Conservation (phyloP, 2,797 vertebrate genomes). For the Varecia variegata region DNA sequence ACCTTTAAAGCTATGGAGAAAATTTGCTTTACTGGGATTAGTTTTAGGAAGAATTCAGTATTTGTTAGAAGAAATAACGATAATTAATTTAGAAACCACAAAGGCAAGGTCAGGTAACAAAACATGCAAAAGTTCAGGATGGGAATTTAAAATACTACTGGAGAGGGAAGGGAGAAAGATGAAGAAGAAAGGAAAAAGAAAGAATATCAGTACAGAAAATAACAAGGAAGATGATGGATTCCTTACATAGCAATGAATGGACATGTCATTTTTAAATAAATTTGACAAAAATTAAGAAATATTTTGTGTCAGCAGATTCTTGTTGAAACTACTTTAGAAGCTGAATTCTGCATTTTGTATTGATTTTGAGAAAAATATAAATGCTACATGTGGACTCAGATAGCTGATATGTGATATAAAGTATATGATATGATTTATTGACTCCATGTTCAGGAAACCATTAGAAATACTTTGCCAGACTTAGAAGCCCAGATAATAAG, state of each 20-base stretch:
- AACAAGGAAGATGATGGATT: not conserved
- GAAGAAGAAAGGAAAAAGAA: not conserved
- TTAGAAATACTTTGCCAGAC: not conserved
- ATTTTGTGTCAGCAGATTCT: not conserved
- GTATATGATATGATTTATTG: not conserved
- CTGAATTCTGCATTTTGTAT: not conserved
- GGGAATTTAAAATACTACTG: not conserved
- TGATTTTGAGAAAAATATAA: constrained; percentile 6
- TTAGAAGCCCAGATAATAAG: not conserved
- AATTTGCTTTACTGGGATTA: not conserved
- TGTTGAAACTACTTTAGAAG: not conserved
- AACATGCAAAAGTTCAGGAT: not conserved
- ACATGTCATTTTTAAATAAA: not conserved
- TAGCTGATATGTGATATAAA: not conserved
- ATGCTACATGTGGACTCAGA: not conserved
- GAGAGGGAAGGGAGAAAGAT: not conserved
- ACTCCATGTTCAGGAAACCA: not conserved
- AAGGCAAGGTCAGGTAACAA: not conserved
- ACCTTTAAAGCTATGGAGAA: not conserved
- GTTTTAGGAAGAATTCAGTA: not conserved
- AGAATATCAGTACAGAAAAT: not conserved
- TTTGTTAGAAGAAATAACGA: not conserved
- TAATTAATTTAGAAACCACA: not conserved
- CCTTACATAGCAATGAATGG: not conserved
- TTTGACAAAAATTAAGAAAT: not conserved